phyloP scores from a whole-genome alignment of 2,888 invertebrate genomes.

The Lasioglossum morio region DNA sequence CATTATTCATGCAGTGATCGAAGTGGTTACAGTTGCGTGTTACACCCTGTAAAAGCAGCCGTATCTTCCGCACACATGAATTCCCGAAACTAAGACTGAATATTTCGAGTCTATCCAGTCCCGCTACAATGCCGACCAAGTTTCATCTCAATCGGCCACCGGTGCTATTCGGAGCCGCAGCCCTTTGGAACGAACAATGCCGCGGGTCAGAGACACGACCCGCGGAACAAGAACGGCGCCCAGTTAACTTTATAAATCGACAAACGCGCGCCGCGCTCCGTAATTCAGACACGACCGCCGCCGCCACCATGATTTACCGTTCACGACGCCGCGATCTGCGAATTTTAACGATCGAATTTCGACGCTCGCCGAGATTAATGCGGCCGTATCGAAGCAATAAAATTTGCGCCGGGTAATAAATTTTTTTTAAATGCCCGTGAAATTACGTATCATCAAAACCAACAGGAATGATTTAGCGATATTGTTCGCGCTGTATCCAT shows the following conservation, averaged over 20 bases:
- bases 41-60: neutral
- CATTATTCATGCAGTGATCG: too few relatives aligned
- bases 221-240: constrained; percentile 14
- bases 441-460: constrained; percentile 18
- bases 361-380: constrained; percentile 9
- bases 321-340: neutral
- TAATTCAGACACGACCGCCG: constrained; percentile 22
- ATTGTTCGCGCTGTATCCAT: neutral
- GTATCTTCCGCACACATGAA: neutral
- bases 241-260: constrained; percentile 28
- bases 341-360: constrained; percentile 2
- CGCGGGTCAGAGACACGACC: constrained; percentile 6
- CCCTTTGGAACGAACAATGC: constrained; percentile 26
- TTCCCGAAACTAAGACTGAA: neutral
- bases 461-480: constrained; percentile 18
- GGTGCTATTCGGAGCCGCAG: neutral
- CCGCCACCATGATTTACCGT: constrained; percentile 11
- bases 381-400: constrained; percentile 8
- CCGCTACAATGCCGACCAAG: neutral
- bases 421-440: neutral
- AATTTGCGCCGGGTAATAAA: constrained; percentile 9
- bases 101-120: neutral
- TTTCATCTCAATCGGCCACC: neutral
- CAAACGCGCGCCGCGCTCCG: constrained; percentile 5
- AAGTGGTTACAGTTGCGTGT: too few relatives aligned